Evolutionary conservation across 2,797 vertebrate species (phyloP).

Genomic region (Pipistrellus nathusii): DNA sequence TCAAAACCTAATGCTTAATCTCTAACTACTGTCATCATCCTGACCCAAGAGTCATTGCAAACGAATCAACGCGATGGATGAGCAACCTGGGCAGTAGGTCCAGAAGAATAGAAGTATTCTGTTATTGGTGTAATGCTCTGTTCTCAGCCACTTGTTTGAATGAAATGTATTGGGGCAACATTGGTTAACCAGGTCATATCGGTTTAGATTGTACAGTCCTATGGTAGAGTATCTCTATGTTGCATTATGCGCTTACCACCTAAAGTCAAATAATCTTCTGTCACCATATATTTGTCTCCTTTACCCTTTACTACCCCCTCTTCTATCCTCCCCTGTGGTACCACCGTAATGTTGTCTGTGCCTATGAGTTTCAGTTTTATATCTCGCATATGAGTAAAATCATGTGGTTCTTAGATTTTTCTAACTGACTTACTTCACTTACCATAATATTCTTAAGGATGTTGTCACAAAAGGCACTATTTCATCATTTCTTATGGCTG

Average conservation of each 20-base stretch:
- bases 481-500: neutral
- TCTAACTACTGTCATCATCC: rapidly evolving
- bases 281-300: neutral
- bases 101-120: rapidly evolving
- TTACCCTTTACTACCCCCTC: neutral
- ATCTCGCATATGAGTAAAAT: neutral
- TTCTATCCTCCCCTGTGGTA: neutral
- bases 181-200: neutral
- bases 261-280: neutral
- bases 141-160: neutral
- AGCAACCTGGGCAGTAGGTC: neutral
- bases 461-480: neutral
- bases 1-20: neutral
- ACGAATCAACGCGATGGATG: neutral
- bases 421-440: neutral
- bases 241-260: neutral
- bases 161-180: neutral
- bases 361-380: neutral
- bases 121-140: neutral
- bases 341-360: neutral
- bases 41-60: neutral
- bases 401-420: neutral
- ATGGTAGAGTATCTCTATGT: neutral
- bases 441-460: neutral
- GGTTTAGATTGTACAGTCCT: neutral